A percentile compares a stretch with the other conserved stretches of the same genome.
Conservation (phyloP, 2,888 invertebrate genomes). For the Lithophane ornitopus region DNA sequence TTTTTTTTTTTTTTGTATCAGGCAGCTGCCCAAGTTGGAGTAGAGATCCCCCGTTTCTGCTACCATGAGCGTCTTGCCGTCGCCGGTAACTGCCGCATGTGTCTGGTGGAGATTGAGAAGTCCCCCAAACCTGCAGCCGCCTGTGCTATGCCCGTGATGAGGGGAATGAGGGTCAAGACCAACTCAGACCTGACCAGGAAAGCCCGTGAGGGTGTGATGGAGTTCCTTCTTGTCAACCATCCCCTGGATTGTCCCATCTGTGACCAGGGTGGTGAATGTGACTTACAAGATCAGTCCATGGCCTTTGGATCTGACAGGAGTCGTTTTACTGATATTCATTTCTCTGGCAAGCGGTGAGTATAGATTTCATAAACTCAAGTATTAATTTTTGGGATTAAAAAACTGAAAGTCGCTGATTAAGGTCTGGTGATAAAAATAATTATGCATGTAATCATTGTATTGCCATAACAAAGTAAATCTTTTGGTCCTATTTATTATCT, state of each 20-base stretch:
- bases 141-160: constrained; percentile 99
- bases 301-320: constrained; percentile 99
- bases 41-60: constrained; percentile 99
- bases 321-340: constrained; percentile 97
- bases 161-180: constrained; percentile 99
- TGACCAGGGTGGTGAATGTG: constrained; percentile 99
- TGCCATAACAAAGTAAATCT: background rate
- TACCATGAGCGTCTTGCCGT: constrained; percentile 99
- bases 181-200: constrained; percentile 97
- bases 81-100: constrained; percentile 99
- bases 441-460: background rate
- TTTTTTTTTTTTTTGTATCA: constrained; percentile 77
- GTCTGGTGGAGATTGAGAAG: constrained; percentile 99
- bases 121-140: constrained; percentile 99
- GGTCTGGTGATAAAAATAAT: background rate
- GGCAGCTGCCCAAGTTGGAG: constrained; percentile 98
- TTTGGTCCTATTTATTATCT: background rate
- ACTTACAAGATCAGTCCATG: constrained; percentile 99
- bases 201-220: constrained; percentile 97
- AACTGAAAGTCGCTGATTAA: accelerated
- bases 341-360: constrained; percentile 95
- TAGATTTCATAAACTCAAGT: too few species aligned
- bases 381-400: background rate
- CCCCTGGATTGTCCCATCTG: constrained; percentile 99
- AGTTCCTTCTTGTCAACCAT: constrained; percentile 99